Evolutionary conservation across 2,888 invertebrate species (phyloP), one percentile per base, ranked within the genome.

Genomic region (Ophion slaviceki): DNA sequence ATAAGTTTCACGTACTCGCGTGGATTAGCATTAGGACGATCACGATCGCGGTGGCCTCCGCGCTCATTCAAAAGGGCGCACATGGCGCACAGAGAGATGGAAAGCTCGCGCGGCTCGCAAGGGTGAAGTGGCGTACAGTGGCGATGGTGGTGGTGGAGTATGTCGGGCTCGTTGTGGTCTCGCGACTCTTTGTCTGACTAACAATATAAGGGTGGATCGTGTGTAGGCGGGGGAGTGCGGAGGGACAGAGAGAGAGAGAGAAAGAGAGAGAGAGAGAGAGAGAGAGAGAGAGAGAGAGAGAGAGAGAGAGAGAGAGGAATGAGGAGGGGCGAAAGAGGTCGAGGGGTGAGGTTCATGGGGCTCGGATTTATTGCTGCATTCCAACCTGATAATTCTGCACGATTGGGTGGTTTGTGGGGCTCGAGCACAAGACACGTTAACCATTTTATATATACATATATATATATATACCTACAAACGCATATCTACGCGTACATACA

Each of bases 171-270:
- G 89, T 89, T 88, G 89, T 89, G 85, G 85, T 85, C 82, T 80
- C 83, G 80, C 82, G 91, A 91, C 92, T 92, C 93, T 93, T 93
- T 93, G 93, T 93, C 92, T 92, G 91, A 89, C 91, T 90, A 92
- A 93, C 92, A 92, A 93, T 93, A 92, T 92, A 92, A 92, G 92
- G 92, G 92, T 91, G 92, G 92, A 92, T 91, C 89, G 91, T 24
- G 75, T 70, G n/a, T 70, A 76, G 62, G 87, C 88, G 85, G 76
- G 83, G 47, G 72, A 85, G 89, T 88, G 88, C 87, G 80, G 74
- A 28, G 74, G 20, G 28, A 53, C 66, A 7, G 77, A 85, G 77
- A 68, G 76, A 45, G 85, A 61, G 80, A 62, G 76, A 20, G 82
- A n/a, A 17, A 24, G 75, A n/a, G 72, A 85, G 77, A 62, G 80